Conservation (phyloP, 2,797 vertebrate species). For the Chloroceryle amazona region DNA sequence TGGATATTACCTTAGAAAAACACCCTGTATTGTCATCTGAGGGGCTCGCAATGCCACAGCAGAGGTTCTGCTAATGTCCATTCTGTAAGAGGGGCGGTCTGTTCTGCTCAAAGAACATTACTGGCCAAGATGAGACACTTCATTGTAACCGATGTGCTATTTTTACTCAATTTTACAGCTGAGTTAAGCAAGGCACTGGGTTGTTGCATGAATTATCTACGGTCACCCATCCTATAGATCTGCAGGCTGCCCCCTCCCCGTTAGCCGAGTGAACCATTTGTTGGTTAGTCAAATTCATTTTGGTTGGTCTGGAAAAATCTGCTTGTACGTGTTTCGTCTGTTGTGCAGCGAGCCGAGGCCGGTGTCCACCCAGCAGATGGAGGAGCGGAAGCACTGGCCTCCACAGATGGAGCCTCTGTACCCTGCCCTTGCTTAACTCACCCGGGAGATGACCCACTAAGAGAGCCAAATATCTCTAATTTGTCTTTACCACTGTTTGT, state of each 20-base stretch:
- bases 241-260: neutral
- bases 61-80: neutral
- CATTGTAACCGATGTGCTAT: neutral
- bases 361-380: constrained; percentile 78
- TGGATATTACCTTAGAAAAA: neutral
- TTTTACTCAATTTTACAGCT: neutral
- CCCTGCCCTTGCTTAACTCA: constrained; percentile 68
- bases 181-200: neutral
- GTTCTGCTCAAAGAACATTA: neutral
- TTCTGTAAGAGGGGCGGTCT: neutral
- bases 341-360: constrained; percentile 51
- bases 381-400: constrained; percentile 45
- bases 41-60: neutral
- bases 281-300: constrained; percentile 52
- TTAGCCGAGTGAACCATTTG: neutral
- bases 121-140: neutral
- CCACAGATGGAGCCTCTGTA: constrained; percentile 74
- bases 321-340: constrained; percentile 33
- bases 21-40: neutral
- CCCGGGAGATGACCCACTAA: constrained; percentile 70
- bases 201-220: neutral
- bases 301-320: constrained; percentile 51
- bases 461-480: constrained; percentile 71
- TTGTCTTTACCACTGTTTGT: constrained; percentile 64
- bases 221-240: neutral